Base-by-base conservation (phyloP, 1,140 invertebrate species). In the Ceratina japonica region DNA sequence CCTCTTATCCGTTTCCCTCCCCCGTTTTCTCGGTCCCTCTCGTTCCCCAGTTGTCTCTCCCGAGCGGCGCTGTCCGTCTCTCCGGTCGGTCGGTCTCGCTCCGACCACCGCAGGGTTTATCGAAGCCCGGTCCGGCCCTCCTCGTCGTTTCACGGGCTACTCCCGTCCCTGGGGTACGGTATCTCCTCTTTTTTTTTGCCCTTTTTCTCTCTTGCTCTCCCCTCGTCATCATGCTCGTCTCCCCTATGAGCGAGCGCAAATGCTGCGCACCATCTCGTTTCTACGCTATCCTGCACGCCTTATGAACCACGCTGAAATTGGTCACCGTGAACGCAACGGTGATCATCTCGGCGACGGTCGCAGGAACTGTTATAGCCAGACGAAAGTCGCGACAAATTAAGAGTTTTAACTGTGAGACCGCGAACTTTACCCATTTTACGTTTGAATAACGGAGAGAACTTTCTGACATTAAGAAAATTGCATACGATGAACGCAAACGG, bases 1-100 rank as follows among this genome's bases (percentile, higher is more conserved):
- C 91, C 91, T 92, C 89, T 92, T 90, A 91, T 91, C 89, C 91
- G 86, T 89, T 44, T 87, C 83, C 83, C 83, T 84, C 73, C 81
- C 81, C 85, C 86, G 79, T 87, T 66, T 78, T 70, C 70, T 82
- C 37, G 37, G 37, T 44, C 37, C 52, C 59, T 22, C 65, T 82
- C 68, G 76, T 82, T 81, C 77, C 63, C 75, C 65, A 58, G 27
- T 74, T 63, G 44, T 66, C 71, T 68, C 72, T 80, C 69, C 62
- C 37, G 31, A 8, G 37, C 37, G 37, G 5, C 37, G 10, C 0
- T 63, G 52, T 54, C 37, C 52, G 24, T n/a, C 69, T 64, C 65
- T 61, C 74, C 20, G 8, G 54, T 44, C 62, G 27, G 37, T 10
- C 37, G 37, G 37, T 44, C 63, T n/a, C 62, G 10, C 27, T 44